Base-by-base conservation (phyloP, 2,888 invertebrate species). In the Iselma pallidipennis region DNA sequence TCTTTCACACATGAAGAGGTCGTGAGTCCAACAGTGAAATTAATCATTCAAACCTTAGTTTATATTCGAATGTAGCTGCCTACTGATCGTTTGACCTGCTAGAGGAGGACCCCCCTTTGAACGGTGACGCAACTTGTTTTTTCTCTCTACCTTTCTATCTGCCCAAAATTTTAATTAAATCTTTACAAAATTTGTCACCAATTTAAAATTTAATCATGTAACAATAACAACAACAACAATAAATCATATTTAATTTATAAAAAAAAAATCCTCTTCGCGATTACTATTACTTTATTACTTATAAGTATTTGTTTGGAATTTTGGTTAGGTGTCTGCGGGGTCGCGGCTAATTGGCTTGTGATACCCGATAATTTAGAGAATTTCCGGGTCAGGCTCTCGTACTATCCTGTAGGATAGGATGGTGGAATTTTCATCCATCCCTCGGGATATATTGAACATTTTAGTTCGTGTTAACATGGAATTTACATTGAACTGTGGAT, bases 1-100 rank as follows among this genome's bases (percentile, higher is more conserved):
- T 76, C 76, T 74, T 74, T 74, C 69, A 76, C 76, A 74, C 74
- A 73, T 73, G 76, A 72, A 67, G 73, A 73, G 71, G 71, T 71
- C 72, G 71, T 73, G 71, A 70, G 70, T 72, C 71, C 71, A 70
- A 66, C 65, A 65, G 68, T 66, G 68, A 71, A 74, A 76, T 76
- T 73, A 73, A 74, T 76, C 71, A 71, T 70, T 72, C 69, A 71
- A 37, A 61, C 64, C 67, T 66, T 63, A 57, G 66, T 63, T 66
- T 58, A 60, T 65, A 65, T 62, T 58, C 59, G 55, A 54, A 58
- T 64, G 58, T 61, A 55, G 66, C 66, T 66, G 63, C 66, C 59
- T 63, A 63, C 63, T 57, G 56, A 62, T 58, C 62, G 58, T 45
- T 61, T 57, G 61, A 61, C 61, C 16, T 37, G 37, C 16, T 37